phyloP scores from a whole-genome alignment of 1,140 invertebrate species.

The Drosophila mojavensis region DNA sequence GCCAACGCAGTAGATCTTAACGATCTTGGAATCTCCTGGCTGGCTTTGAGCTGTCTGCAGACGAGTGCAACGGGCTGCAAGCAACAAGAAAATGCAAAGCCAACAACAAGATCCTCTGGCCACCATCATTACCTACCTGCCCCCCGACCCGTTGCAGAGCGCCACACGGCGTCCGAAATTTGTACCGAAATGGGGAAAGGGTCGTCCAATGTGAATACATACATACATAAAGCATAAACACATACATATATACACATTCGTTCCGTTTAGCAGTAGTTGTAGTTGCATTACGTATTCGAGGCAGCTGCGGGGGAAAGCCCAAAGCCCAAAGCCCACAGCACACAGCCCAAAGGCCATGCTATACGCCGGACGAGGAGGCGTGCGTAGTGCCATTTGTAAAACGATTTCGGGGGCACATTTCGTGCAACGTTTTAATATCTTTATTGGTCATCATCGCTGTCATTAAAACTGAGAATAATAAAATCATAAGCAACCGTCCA shows the following conservation, averaged over 20 bases:
- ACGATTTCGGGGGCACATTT: constrained; percentile 79
- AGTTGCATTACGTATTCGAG: constrained; percentile 57
- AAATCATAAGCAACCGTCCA: constrained; percentile 66
- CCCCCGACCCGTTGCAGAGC: constrained; percentile 32
- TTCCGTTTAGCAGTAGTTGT: constrained; percentile 27
- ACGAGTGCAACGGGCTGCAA: constrained; percentile 20
- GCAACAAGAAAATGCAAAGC: constrained; percentile 22
- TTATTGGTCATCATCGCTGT: constrained; percentile 81
- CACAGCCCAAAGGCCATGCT: neutral
- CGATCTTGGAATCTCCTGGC: constrained; percentile 66
- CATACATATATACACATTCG: constrained; percentile 69
- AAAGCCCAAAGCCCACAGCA: constrained; percentile 42
- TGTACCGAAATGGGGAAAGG: constrained; percentile 51
- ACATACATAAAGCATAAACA: constrained; percentile 47
- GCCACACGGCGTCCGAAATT: constrained; percentile 58
- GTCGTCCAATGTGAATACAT: constrained; percentile 19
- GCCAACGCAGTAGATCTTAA: constrained; percentile 78
- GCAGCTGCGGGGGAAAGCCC: constrained; percentile 66
- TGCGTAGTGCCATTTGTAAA: constrained; percentile 68
- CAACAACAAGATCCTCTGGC: constrained; percentile 40
- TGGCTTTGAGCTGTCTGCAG: neutral
- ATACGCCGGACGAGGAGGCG: constrained; percentile 10
- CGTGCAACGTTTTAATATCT: constrained; percentile 81
- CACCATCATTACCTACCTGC: constrained; percentile 21
- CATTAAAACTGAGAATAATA: constrained; percentile 82